Evolutionary conservation across 2,888 invertebrate species (phyloP).

Genomic region (Catocala nupta): DNA sequence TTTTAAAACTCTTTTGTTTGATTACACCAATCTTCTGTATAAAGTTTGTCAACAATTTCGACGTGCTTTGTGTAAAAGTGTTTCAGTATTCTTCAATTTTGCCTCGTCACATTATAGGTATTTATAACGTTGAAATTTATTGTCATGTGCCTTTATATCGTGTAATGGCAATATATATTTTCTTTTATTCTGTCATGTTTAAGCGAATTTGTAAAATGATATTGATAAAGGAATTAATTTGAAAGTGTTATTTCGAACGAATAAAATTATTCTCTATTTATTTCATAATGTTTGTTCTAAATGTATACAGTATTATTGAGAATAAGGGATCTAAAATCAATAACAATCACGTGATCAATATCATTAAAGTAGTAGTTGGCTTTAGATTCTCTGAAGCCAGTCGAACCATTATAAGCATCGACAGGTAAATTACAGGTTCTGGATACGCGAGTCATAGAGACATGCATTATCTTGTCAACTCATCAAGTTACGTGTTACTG

Average conservation of each 20-base stretch:
- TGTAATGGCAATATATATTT: constrained; percentile 2
- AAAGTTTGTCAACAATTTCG: constrained; percentile 22
- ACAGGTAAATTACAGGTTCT: constrained; percentile 25
- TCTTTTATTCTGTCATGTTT: neutral
- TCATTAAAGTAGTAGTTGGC: neutral
- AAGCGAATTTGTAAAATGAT: constrained; percentile 5
- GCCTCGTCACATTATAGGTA: neutral
- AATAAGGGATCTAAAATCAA: too few relatives aligned
- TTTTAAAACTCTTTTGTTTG: constrained; percentile 29
- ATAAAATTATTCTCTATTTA: too few relatives aligned
- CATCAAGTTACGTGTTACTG: constrained; percentile 8
- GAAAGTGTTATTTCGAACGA: neutral
- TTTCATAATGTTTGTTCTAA: too few relatives aligned
- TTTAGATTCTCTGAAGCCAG: constrained; percentile 7
- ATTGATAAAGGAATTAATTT: neutral
- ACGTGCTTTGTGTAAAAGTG: constrained; percentile 22
- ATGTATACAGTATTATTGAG: too few relatives aligned
- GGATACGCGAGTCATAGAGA: constrained; percentile 1
- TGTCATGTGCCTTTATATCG: constrained; percentile 1
- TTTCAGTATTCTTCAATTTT: constrained; percentile 19
- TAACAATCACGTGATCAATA: neutral
- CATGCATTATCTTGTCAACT: constrained; percentile 24
- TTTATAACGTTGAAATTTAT: constrained; percentile 7
- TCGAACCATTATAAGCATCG: constrained; percentile 17
- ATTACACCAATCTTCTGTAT: constrained; percentile 19